phyloP scores from a whole-genome alignment of 2,797 vertebrate genomes.

The Triplophysa bombifrons region DNA sequence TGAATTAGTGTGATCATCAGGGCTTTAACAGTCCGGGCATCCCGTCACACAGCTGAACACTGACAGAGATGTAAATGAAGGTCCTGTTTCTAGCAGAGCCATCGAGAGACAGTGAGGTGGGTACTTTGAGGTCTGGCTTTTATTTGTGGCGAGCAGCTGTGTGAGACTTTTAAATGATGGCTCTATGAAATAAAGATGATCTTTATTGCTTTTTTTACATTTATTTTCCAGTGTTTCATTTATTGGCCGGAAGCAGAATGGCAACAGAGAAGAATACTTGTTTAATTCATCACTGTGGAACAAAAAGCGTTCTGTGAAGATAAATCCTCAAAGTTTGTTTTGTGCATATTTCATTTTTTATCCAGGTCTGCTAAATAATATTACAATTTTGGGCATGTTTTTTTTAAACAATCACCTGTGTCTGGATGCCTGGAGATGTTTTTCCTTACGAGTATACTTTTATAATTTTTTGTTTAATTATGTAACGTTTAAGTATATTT shows the following conservation, averaged over 20 bases:
- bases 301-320: not conserved
- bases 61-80: conserved; percentile 19
- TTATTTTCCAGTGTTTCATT: not conserved
- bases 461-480: too few relatives aligned
- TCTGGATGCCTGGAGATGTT: not conserved
- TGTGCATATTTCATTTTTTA: not conserved
- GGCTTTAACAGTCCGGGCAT: not conserved
- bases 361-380: not conserved
- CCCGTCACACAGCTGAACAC: not conserved
- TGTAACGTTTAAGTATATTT: too few relatives aligned
- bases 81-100: not conserved
- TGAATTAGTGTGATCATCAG: conserved; percentile 41
- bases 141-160: not conserved
- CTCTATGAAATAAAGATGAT: not conserved
- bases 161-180: not conserved
- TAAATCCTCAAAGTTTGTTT: not conserved
- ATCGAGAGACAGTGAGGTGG: not conserved
- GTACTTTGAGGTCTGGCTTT: not conserved
- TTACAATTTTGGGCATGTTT: not conserved
- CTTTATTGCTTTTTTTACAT: not conserved
- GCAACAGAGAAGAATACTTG: not conserved
- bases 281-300: not conserved
- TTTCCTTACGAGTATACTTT: too few relatives aligned
- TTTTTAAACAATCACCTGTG: not conserved
- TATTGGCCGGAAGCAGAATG: not conserved